These are phyloP conservation scores for Barypeithes pellucidus DNA, from an alignment of 2,888 invertebrate species.

Conservation along the genomic window DNA sequence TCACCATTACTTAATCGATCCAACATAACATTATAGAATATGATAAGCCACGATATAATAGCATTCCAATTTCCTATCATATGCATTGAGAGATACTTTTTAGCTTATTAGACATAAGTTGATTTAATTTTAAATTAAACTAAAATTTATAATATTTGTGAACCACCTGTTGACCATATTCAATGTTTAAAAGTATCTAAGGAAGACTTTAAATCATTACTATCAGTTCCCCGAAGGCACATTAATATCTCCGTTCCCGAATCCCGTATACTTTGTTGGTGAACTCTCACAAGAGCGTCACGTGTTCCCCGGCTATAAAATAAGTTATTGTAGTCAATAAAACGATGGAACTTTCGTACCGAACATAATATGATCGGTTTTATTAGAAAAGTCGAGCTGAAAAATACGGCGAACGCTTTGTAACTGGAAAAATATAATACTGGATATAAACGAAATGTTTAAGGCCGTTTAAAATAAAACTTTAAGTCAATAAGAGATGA, in stretches of 20 bases:
- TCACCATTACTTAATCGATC: too few species aligned
- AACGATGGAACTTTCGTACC: slow-evolving; percentile 53
- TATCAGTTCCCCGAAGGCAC: slow-evolving; percentile 44
- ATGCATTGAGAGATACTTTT: too few species aligned
- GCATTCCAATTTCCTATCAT: too few species aligned
- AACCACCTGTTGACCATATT: not conserved
- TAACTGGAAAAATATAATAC: slow-evolving; percentile 35
- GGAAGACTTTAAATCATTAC: slow-evolving; percentile 43
- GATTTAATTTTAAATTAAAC: too few species aligned
- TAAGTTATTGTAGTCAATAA: slow-evolving; percentile 55
- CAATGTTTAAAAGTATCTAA: slow-evolving; percentile 35
- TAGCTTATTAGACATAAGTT: too few species aligned
- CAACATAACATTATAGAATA: too few species aligned
- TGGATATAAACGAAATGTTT: slow-evolving; percentile 38
- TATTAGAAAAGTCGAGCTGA: slow-evolving; percentile 47
- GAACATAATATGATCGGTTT: slow-evolving; percentile 53
- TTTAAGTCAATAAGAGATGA: slow-evolving; percentile 11
- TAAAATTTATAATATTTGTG: too few species aligned
- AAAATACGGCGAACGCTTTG: slow-evolving; percentile 49
- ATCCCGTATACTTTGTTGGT: slow-evolving; percentile 51
- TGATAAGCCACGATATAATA: too few species aligned
- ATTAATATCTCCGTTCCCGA: slow-evolving; percentile 42
- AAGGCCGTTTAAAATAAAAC: slow-evolving; percentile 20
- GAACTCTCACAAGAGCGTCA: slow-evolving; percentile 53
- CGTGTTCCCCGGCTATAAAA: slow-evolving; percentile 51